Conservation (phyloP, 2,113 vertebrate species). For the Petrocephalus microphthalmus region DNA sequence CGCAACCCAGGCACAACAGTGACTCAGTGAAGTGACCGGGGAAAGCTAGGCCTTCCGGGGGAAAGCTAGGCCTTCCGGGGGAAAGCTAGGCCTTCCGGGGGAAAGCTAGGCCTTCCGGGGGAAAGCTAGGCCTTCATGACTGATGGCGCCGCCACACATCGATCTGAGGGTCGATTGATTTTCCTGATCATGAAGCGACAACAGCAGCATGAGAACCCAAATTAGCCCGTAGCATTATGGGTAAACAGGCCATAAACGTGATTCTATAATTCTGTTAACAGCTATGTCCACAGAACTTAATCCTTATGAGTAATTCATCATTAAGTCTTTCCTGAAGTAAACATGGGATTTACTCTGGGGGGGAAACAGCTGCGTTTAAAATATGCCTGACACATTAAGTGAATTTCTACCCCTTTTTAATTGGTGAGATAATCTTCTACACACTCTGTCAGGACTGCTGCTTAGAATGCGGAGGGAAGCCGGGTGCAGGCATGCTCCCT, state of each 20-base stretch:
- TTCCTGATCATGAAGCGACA: neutral
- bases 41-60: neutral
- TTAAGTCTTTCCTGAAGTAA: neutral
- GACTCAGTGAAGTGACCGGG: neutral
- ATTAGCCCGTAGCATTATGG: neutral
- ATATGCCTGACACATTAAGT: neutral
- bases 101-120: too few relatives aligned
- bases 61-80: too few relatives aligned
- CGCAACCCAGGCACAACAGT: neutral
- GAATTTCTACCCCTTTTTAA: neutral
- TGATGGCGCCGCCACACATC: neutral
- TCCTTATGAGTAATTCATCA: constrained; percentile 14
- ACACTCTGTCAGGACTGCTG: neutral
- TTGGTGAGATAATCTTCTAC: neutral
- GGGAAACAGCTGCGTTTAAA: neutral
- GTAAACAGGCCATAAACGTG: neutral
- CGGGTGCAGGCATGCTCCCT: neutral
- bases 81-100: too few relatives aligned
- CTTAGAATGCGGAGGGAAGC: neutral
- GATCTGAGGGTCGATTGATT: neutral
- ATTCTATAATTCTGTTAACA: neutral
- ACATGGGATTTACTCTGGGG: neutral
- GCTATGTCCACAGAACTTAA: neutral
- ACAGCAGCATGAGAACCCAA: neutral
- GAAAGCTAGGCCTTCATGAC: neutral